Conservation (phyloP, 1,140 invertebrate genomes). For the Ridgeia piscesae region DNA sequence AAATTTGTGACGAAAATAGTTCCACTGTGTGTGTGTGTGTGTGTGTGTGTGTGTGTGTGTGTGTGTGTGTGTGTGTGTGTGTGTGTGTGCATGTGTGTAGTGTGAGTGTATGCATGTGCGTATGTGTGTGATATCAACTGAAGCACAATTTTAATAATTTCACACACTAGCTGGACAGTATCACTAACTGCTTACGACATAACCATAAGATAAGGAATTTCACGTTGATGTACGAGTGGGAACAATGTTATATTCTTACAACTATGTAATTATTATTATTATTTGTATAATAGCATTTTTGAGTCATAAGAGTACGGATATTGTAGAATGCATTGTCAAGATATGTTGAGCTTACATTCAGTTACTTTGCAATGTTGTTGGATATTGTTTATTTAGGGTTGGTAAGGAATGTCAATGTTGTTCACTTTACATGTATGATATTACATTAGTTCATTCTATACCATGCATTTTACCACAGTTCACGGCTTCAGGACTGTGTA, state of each 20-base stretch:
- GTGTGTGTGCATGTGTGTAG: too few species aligned
- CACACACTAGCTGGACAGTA: too few species aligned
- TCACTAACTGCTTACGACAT: background rate
- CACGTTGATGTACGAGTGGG: background rate
- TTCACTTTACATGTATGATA: background rate
- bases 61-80: too few species aligned
- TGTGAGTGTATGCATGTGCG: too few species aligned
- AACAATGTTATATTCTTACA: background rate
- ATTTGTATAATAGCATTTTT: slow-evolving; percentile 2
- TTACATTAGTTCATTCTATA: background rate
- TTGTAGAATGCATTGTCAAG: background rate
- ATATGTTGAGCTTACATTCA: background rate
- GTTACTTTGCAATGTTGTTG: background rate
- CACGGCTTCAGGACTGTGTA: background rate
- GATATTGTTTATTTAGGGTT: slow-evolving; percentile 6
- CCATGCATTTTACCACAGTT: background rate
- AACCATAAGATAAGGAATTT: background rate
- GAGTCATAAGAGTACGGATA: background rate
- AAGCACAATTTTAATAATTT: too few species aligned
- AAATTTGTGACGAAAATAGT: background rate
- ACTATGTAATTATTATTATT: slow-evolving; percentile 2
- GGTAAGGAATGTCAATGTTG: background rate
- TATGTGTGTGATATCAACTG: background rate
- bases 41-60: too few species aligned
- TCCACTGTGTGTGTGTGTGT: background rate